Percentiles rank a stretch among this genome's conserved stretches.
phyloP scores from a whole-genome alignment of 2,113 vertebrate species.

The Scopus umbretta region DNA sequence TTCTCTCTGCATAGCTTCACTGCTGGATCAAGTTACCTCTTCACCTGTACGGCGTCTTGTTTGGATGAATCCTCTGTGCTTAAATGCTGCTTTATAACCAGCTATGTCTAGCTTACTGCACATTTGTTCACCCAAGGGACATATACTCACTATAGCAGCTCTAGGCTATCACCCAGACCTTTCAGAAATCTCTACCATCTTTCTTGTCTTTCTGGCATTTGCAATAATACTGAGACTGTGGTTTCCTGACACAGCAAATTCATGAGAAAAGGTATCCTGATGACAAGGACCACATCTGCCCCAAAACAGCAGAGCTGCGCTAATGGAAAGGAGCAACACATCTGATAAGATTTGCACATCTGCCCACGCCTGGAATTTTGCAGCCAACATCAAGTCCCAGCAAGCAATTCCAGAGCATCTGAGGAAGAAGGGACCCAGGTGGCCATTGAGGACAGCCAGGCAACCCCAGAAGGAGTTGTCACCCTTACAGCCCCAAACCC shows the following conservation, averaged over 20 bases:
- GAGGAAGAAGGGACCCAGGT: not conserved
- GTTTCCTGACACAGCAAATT: not conserved
- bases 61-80: not conserved
- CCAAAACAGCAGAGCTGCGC: not conserved
- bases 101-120: not conserved
- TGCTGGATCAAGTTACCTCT: not conserved
- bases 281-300: not conserved
- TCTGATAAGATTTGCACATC: not conserved
- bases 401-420: not conserved
- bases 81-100: not conserved
- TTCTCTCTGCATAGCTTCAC: not conserved
- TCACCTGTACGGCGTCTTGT: rapidly evolving
- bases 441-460: not conserved
- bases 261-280: not conserved
- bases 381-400: not conserved
- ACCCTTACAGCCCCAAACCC: not conserved
- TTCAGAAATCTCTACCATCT: not conserved
- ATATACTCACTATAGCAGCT: not conserved
- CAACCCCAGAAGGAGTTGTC: not conserved
- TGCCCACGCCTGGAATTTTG: not conserved
- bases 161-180: not conserved
- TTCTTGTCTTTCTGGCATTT: not conserved
- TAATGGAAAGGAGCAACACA: not conserved
- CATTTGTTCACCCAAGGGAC: not conserved
- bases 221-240: not conserved